Conservation (phyloP, 2,797 vertebrate genomes). For the Propithecus perrieri region DNA sequence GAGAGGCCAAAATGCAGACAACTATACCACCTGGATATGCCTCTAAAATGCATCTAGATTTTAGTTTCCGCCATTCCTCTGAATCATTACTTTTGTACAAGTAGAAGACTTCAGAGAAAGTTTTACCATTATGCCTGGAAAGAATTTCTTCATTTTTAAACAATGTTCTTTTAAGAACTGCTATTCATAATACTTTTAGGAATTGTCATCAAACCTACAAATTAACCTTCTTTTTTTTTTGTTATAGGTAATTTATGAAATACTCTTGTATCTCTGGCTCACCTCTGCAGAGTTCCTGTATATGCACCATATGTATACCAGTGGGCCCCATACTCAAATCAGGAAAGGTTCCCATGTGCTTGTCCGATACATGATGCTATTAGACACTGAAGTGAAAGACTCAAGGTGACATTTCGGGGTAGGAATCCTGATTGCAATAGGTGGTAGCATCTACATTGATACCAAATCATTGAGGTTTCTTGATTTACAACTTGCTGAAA, state of each 20-base stretch:
- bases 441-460: not conserved
- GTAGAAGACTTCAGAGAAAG: not conserved
- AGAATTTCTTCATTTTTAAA: slow-evolving; percentile 24
- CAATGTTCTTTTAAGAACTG: not conserved
- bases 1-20: slow-evolving; percentile 58
- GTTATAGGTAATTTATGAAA: not conserved
- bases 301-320: not conserved
- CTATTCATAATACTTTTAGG: slow-evolving; percentile 4
- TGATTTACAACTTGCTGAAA: not conserved
- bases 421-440: not conserved
- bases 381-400: not conserved
- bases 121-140: slow-evolving; percentile 34
- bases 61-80: slow-evolving; percentile 49
- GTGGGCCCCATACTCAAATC: not conserved
- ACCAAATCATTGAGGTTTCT: not conserved
- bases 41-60: not conserved
- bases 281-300: not conserved
- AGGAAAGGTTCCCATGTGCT: not conserved
- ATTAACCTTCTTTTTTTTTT: not conserved
- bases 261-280: not conserved
- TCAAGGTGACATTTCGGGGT: not conserved
- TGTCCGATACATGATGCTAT: not conserved
- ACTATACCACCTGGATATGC: slow-evolving; percentile 40
- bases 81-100: not conserved
- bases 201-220: not conserved